Evolutionary conservation across 2,888 invertebrate species (phyloP).

Genomic region (Parasteatoda lunata): DNA sequence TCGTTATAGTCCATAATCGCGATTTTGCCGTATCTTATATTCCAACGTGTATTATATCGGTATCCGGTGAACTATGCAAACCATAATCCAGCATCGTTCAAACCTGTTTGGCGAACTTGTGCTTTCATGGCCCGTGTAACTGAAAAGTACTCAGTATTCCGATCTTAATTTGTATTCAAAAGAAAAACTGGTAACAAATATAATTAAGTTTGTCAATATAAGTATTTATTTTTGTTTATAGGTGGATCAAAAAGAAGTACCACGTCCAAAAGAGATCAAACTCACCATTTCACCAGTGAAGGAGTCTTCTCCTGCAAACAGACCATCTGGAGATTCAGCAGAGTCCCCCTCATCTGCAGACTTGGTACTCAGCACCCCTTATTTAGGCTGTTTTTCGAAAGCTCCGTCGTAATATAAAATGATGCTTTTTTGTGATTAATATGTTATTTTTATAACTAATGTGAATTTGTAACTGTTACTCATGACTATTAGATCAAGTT

Average conservation of each 20-base stretch:
- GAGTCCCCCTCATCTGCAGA: slow-evolving; percentile 17
- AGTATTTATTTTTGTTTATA: neutral
- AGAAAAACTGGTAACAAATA: neutral
- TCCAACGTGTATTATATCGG: too few species aligned
- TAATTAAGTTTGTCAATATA: neutral
- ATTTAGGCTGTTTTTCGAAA: too few species aligned
- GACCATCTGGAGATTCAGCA: slow-evolving; percentile 30
- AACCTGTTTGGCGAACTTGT: too few species aligned
- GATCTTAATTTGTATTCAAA: neutral
- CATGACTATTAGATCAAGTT: too few species aligned
- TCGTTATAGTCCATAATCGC: too few species aligned
- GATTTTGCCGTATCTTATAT: too few species aligned
- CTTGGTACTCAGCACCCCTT: neutral
- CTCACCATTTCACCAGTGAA: slow-evolving; percentile 10
- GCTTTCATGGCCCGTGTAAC: neutral
- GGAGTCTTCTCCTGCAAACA: slow-evolving; percentile 37
- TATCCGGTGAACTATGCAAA: too few species aligned
- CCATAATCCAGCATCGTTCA: too few species aligned
- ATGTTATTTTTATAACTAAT: too few species aligned
- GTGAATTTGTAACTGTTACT: too few species aligned
- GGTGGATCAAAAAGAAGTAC: neutral
- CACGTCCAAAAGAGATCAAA: neutral
- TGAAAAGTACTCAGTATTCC: neutral
- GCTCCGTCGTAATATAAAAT: too few species aligned
- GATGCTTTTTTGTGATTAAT: too few species aligned